Evolutionary conservation across 2,113 vertebrate species (phyloP).

Genomic region (Aegithalos caudatus): DNA sequence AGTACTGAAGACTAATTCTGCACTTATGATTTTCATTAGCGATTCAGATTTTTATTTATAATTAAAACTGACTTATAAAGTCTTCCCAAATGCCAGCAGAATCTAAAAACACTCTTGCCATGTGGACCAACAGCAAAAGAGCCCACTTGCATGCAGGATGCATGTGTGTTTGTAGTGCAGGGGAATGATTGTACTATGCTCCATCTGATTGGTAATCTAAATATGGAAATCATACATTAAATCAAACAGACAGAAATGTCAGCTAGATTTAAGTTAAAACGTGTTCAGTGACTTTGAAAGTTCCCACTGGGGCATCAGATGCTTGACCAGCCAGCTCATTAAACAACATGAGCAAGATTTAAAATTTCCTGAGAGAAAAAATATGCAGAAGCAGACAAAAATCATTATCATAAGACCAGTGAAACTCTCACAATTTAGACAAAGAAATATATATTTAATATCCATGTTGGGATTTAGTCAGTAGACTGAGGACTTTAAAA

Average conservation of each 20-base stretch:
- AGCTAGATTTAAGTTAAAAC: conserved; percentile 52
- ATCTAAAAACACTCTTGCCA: not conserved
- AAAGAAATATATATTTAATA: conserved; percentile 2
- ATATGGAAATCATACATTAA: conserved; percentile 54
- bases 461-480: not conserved
- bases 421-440: not conserved
- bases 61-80: not conserved
- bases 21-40: not conserved
- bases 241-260: conserved; percentile 56
- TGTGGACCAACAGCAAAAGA: not conserved
- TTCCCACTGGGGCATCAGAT: conserved; percentile 47
- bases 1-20: not conserved
- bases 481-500: not conserved
- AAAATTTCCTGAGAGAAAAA: conserved; percentile 55
- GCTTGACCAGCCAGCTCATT: conserved; percentile 57
- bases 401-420: not conserved
- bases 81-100: not conserved
- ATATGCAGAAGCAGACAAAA: conserved; percentile 42
- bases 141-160: not conserved
- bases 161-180: not conserved
- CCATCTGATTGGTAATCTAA: conserved; percentile 51
- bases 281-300: conserved; percentile 58
- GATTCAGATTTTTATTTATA: not conserved
- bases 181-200: not conserved
- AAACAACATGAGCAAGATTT: conserved; percentile 49